Conservation (phyloP, 2,113 vertebrate species). For the Bufo gargarizans region DNA sequence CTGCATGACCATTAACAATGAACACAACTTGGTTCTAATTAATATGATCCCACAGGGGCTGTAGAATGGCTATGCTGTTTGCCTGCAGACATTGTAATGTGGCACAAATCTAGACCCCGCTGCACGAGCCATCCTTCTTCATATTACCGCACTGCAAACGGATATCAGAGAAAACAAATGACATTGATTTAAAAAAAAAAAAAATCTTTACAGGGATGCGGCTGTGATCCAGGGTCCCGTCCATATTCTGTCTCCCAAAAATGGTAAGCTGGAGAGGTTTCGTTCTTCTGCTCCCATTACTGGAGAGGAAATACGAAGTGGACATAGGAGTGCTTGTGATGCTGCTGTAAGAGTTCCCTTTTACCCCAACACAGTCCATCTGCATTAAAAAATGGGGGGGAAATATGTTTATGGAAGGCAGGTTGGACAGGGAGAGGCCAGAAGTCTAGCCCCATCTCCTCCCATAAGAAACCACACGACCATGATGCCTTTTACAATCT, state of each 20-base stretch:
- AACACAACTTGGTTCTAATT: too few relatives aligned
- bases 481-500: not conserved
- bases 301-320: not conserved
- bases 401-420: constrained; percentile 1
- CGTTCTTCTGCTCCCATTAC: not conserved
- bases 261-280: not conserved
- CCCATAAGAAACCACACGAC: too few relatives aligned
- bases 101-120: not conserved
- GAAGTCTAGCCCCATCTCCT: too few relatives aligned
- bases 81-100: not conserved
- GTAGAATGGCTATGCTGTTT: not conserved
- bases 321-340: not conserved
- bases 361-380: not conserved
- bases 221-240: not conserved
- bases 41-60: too few relatives aligned
- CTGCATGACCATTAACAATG: too few relatives aligned
- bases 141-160: constrained; percentile 6
- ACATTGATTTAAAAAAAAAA: not conserved
- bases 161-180: not conserved
- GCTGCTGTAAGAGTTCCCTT: constrained; percentile 3
- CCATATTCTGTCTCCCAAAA: not conserved
- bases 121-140: not conserved
- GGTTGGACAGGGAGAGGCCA: not conserved
- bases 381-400: not conserved
- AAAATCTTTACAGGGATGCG: not conserved